Evolutionary conservation across 2,113 vertebrate species (phyloP), one percentile per base, ranked within the genome.

Genomic region (Myanophis thanlyinensis): DNA sequence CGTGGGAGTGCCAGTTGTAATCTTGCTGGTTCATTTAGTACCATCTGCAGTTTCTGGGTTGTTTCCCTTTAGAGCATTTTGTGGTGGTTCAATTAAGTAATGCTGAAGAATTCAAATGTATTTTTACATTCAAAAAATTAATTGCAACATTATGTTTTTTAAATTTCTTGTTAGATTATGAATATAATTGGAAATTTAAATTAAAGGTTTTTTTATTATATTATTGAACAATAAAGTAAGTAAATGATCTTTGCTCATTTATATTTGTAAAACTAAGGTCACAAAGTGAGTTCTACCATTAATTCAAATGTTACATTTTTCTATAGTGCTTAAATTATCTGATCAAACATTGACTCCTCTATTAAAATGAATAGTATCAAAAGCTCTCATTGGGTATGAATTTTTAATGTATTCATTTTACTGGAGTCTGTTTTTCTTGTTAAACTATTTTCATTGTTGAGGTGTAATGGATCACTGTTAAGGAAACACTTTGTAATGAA

Each of bases 401-500:
- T 40, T 88, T 91, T 93, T 84, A 59, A 93, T 93, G 49, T 15
- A 10, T 59, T 67, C 88, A 85, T 93, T 90, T 93, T 92, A 94
- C 91, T 93, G 48, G 54, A 47, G 22, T 86, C 85, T 35, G 48
- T 59, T 90, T 2, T 89, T 89, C 40, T 80, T 87, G 84, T 94
- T 92, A 86, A 53, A 95, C 95, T 23, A 0, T 91, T 94, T 93
- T 44, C n/a, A 6, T 0, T 8, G 5, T 13, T 40, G 40, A 73
- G 7, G 40, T n/a, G 0, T 44, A 87, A 93, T 46, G 35, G 89
- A 59, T 27, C 89, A 23, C 48, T 85, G 0, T 62, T 73, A 87
- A 90, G 7, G 87, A 52, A 44, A 91, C 93, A 91, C 90, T 51
- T 88, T 89, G 59, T 91, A 95, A 96, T 94, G 93, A 49, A 44